These are phyloP conservation scores for Galeopsomyia nigrocyanea DNA, from an alignment of 2,888 invertebrate species.

Conservation along the genomic window DNA sequence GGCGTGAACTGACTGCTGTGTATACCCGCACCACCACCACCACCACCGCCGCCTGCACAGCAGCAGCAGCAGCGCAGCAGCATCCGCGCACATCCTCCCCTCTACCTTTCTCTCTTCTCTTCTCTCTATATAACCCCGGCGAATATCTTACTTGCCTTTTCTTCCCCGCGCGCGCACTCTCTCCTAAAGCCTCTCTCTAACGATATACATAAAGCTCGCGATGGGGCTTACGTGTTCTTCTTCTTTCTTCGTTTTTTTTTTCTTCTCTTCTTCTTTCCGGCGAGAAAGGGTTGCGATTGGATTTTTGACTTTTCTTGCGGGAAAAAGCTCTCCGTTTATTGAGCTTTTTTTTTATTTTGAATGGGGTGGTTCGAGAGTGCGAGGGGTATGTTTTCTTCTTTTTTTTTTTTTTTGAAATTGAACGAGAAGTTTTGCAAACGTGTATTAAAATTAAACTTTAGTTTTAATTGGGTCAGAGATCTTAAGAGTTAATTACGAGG, in stretches of 20 bases:
- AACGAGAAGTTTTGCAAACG: too few species aligned
- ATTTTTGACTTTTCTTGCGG: too few species aligned
- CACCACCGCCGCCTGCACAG: not conserved
- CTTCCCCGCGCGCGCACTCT: not conserved
- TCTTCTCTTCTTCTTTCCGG: too few species aligned
- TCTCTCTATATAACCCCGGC: conserved; percentile 8
- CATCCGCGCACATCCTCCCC: conserved; percentile 2
- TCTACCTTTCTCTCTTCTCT: not conserved
- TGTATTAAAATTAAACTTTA: too few species aligned
- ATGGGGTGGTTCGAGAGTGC: too few species aligned
- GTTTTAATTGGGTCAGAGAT: too few species aligned
- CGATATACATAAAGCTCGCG: not conserved
- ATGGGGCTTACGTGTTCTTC: not conserved
- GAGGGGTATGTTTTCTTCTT: too few species aligned
- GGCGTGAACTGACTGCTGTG: conserved; percentile 23
- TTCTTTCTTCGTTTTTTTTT: not conserved
- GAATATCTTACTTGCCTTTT: conserved; percentile 24
- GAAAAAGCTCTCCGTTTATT: too few species aligned
- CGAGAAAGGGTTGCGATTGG: too few species aligned
- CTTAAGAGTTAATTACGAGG: too few species aligned
- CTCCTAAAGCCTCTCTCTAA: not conserved
- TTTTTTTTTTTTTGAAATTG: too few species aligned
- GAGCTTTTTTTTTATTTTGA: too few species aligned
- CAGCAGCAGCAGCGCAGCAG: not conserved
- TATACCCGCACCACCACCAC: conserved; percentile 7